Evolutionary conservation across 2,888 invertebrate species (phyloP).

Genomic region (Callyntrura sp.): DNA sequence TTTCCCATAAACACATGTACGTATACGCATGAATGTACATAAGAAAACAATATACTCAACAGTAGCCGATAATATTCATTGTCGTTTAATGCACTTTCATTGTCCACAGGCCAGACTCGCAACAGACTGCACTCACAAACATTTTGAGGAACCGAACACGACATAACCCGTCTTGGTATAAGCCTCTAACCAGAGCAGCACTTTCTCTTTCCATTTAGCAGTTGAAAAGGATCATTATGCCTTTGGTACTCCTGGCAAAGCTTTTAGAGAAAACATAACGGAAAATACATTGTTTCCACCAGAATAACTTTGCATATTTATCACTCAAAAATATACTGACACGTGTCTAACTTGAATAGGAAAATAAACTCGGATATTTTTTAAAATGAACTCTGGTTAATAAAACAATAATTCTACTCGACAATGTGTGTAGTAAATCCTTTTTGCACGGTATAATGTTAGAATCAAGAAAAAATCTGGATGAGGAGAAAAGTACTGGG

Average conservation of each 20-base stretch:
- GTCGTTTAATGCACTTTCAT: conserved; percentile 21
- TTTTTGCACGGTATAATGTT: too few species aligned
- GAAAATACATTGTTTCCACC: background rate
- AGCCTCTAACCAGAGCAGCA: too few species aligned
- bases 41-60: conserved; percentile 6
- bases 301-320: background rate
- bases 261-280: background rate
- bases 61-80: conserved; percentile 9
- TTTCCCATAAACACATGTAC: background rate
- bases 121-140: conserved; percentile 11
- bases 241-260: background rate
- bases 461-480: too few species aligned
- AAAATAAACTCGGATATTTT: too few species aligned
- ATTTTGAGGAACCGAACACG: background rate
- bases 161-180: background rate
- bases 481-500: too few species aligned
- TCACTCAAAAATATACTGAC: too few species aligned
- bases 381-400: too few species aligned
- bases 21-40: background rate
- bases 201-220: background rate
- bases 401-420: too few species aligned
- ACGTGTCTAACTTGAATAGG: too few species aligned
- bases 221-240: background rate
- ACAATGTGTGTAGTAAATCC: too few species aligned
- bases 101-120: conserved; percentile 1